Evolutionary conservation across 1,140 invertebrate species (phyloP).

Genomic region (Drosophila teissieri): DNA sequence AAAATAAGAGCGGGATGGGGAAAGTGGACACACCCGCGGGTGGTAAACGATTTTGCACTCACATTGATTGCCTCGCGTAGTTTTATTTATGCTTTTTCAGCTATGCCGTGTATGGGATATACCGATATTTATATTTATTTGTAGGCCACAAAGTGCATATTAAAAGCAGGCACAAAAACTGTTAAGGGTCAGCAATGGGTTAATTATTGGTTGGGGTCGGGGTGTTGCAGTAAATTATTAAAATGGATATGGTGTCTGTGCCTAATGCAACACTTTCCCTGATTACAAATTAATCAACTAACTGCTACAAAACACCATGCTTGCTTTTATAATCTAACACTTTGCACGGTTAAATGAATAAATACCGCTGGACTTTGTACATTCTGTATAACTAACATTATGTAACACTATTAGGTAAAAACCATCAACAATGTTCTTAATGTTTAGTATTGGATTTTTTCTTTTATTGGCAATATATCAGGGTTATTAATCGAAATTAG

Average conservation of each 20-base stretch:
- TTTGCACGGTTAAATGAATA: background rate
- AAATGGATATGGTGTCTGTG: constrained; percentile 14
- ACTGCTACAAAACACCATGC: background rate
- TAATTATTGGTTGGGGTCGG: constrained; percentile 46
- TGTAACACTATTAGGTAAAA: too few relatives aligned
- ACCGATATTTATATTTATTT: constrained; percentile 68
- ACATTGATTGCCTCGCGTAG: constrained; percentile 79
- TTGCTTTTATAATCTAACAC: background rate
- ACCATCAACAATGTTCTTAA: too few relatives aligned
- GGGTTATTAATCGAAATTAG: background rate
- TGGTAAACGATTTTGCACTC: constrained; percentile 81
- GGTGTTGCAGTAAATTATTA: constrained; percentile 33
- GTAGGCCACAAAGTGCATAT: constrained; percentile 79
- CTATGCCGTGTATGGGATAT: constrained; percentile 37
- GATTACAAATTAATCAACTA: constrained; percentile 31
- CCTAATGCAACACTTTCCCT: constrained; percentile 37
- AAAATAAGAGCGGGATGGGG: background rate
- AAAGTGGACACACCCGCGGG: constrained; percentile 67
- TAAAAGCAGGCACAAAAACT: constrained; percentile 45
- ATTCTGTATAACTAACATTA: too few relatives aligned
- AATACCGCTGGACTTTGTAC: background rate
- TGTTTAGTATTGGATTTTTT: too few relatives aligned
- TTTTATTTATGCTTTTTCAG: constrained; percentile 77
- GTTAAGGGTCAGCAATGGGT: constrained; percentile 66
- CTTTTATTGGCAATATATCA: background rate